Conservation (phyloP, 2,797 vertebrate species). For the Siniperca obscura region DNA sequence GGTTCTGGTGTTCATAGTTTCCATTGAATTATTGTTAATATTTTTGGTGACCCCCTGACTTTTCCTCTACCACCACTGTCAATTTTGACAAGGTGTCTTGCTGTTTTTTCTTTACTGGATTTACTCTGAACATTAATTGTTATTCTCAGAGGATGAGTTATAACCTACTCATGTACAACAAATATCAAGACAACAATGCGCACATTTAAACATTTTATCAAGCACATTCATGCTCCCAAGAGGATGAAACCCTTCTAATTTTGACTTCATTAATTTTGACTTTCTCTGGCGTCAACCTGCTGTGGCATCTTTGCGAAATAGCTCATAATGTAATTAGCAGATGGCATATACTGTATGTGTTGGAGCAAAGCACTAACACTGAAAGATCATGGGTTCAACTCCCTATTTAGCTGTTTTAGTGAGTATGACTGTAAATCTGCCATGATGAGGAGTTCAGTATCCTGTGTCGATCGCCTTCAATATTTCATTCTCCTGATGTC, state of each 20-base stretch:
- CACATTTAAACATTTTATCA: not conserved
- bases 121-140: not conserved
- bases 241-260: not conserved
- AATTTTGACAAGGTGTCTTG: too few relatives aligned
- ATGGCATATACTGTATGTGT: not conserved
- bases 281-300: not conserved
- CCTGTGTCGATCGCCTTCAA: not conserved
- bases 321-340: constrained; percentile 12
- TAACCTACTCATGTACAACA: not conserved
- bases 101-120: not conserved
- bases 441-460: not conserved
- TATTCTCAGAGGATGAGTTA: not conserved
- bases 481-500: not conserved
- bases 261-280: not conserved
- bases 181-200: not conserved
- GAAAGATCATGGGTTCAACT: not conserved
- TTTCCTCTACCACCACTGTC: not conserved
- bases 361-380: not conserved
- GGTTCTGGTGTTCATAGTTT: not conserved
- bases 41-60: not conserved
- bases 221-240: not conserved
- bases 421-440: not conserved
- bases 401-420: constrained; percentile 8
- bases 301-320: not conserved
- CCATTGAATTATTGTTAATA: not conserved